Evolutionary conservation across 2,888 invertebrate genomes (phyloP), one percentile per base, ranked within the genome.

Genomic region (Cephus pulcher): DNA sequence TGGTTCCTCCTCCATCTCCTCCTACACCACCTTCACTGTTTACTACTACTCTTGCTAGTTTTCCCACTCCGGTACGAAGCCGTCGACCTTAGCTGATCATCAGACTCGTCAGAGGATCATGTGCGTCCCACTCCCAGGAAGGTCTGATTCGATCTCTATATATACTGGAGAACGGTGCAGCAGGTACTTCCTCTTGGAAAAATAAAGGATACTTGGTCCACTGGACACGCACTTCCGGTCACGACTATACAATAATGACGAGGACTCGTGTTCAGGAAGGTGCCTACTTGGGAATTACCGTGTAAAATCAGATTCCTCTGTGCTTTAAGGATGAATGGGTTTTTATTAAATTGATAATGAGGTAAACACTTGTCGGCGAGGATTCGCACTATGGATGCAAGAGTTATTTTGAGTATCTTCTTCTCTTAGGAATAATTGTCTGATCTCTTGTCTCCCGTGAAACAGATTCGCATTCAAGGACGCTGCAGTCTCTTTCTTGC

Each of bases 221-320:
- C 82, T 88, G 88, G 87, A 82, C 87, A 89, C 88, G 87, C 82
- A 81, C 84, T 88, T 89, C 88, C 88, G 87, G 88, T 83, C 82
- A 56, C 56, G 56, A 56, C 23, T 56, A 56, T 56, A 56, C 56
- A 56, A 56, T 56, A 23, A 56, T 23, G 23, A 56, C 56, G 56
- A 56, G 56, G 56, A 56, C 56, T 56, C 56, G 56, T 56, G 56
- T 56, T 56, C 56, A 56, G 56, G 56, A 56, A 56, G 56, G 56
- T 56, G 56, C 23, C 56, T 56, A 23, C 56, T 56, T 23, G 56
- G 56, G 56, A 23, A 56, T 56, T 56, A 56, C 56, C 23, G 23
- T 56, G 56, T 56, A 56, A 56, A 56, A 56, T 23, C 23, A 2
- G 56, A 56, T 56, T 56, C 56, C 56, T 56, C 56, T 56, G 9